A percentile compares a stretch with the other conserved stretches of the same genome.
phyloP scores from a whole-genome alignment of 2,797 vertebrate genomes.

The Sandelia bainsii region DNA sequence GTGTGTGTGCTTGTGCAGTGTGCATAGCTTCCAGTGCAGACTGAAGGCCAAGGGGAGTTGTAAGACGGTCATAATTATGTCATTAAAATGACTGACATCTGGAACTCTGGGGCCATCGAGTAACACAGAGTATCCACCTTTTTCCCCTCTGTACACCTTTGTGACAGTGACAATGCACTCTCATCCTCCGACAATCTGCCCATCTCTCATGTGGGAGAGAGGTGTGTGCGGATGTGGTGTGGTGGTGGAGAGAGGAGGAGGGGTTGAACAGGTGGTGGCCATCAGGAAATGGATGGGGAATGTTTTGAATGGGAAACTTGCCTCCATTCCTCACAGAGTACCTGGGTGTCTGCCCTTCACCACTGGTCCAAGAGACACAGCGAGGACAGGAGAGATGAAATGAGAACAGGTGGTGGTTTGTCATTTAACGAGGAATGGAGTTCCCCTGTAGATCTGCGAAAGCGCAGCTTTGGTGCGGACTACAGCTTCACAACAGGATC shows the following conservation, averaged over 20 bases:
- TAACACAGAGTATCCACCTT: conserved; percentile 54
- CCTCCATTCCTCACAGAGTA: conserved; percentile 77
- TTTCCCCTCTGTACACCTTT: conserved; percentile 51
- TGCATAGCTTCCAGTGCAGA: conserved; percentile 39
- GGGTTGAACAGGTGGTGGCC: conserved; percentile 84
- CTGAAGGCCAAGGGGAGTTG: conserved; percentile 67
- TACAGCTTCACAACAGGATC: conserved; percentile 34
- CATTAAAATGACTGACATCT: conserved; percentile 79
- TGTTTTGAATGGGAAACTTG: conserved; percentile 77
- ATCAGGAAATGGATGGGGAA: conserved; percentile 81
- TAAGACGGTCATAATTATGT: conserved; percentile 72
- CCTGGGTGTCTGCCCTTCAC: conserved; percentile 81
- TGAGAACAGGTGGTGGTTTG: conserved; percentile 82
- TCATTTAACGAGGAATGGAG: conserved; percentile 69
- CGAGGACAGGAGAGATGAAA: conserved; percentile 74
- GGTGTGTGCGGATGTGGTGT: conserved; percentile 15
- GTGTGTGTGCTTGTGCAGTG: conserved; percentile 19
- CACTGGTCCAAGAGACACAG: conserved; percentile 73
- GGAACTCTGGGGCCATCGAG: conserved; percentile 72
- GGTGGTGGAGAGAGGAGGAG: not conserved
- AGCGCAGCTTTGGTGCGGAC: conserved; percentile 29
- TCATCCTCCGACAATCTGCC: conserved; percentile 68
- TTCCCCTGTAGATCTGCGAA: conserved; percentile 66
- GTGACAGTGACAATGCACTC: conserved; percentile 72
- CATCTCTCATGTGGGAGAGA: conserved; percentile 55